Conservation (phyloP, 1,140 invertebrate species). For the Heterodera schachtii region DNA sequence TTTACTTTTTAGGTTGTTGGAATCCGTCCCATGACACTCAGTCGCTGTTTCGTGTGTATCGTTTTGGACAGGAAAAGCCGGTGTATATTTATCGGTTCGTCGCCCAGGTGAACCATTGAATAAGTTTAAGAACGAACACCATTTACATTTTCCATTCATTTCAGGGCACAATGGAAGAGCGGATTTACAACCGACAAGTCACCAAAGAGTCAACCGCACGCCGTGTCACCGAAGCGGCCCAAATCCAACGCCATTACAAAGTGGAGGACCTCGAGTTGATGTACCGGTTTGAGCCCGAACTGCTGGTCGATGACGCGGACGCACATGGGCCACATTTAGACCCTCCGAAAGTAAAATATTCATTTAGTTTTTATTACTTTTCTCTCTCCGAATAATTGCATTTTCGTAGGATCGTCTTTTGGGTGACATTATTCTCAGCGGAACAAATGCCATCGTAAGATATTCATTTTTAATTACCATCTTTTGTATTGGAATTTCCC, state of each 20-base stretch:
- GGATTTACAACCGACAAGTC: slow-evolving; percentile 93
- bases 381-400: neutral
- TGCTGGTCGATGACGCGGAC: slow-evolving; percentile 19
- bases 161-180: slow-evolving; percentile 92
- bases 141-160: slow-evolving; percentile 3
- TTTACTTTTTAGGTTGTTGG: slow-evolving; percentile 30
- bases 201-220: slow-evolving; percentile 89
- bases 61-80: slow-evolving; percentile 80
- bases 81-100: slow-evolving; percentile 92
- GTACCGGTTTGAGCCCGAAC: slow-evolving; percentile 79
- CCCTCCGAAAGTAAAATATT: slow-evolving; percentile 36
- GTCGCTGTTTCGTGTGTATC: slow-evolving; percentile 90
- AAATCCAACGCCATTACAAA: slow-evolving; percentile 92
- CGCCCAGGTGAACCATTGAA: slow-evolving; percentile 77
- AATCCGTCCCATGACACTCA: slow-evolving; percentile 81
- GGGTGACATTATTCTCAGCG: slow-evolving; percentile 51
- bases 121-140: slow-evolving; percentile 74
- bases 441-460: slow-evolving; percentile 43
- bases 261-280: slow-evolving; percentile 83
- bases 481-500: neutral
- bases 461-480: neutral
- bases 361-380: slow-evolving; percentile 27
- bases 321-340: slow-evolving; percentile 29
- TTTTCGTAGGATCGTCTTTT: slow-evolving; percentile 52
- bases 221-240: slow-evolving; percentile 93